A percentile compares a stretch with the other conserved stretches of the same genome.
These are phyloP conservation scores for Xanthorhoe spadicearia DNA, from an alignment of 2,888 invertebrate genomes.

Conservation along the genomic window DNA sequence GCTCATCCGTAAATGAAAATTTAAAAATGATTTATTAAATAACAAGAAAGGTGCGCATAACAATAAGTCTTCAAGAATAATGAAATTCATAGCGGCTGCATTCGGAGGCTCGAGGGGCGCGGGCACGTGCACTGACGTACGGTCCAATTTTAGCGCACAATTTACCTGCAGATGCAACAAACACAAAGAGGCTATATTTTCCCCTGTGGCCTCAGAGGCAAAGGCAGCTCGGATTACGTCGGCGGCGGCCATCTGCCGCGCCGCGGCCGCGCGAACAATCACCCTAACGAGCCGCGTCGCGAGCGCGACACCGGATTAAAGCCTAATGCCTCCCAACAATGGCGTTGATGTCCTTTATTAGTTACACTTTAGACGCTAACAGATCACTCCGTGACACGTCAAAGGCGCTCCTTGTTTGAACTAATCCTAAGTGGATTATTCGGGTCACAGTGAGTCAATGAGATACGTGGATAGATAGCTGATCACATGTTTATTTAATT, in stretches of 20 bases:
- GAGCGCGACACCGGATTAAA: conserved; percentile 80
- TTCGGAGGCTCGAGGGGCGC: conserved; percentile 69
- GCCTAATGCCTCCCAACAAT: conserved; percentile 81
- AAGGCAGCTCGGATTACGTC: conserved; percentile 76
- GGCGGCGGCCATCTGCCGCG: conserved; percentile 78
- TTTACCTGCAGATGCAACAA: conserved; percentile 84
- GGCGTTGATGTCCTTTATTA: conserved; percentile 73
- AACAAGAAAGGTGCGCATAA: conserved; percentile 67
- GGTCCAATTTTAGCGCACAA: conserved; percentile 78
- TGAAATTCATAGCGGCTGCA: conserved; percentile 73
- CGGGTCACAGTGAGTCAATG: conserved; percentile 56
- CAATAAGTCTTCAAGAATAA: conserved; percentile 80
- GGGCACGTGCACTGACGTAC: conserved; percentile 65
- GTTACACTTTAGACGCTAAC: conserved; percentile 78
- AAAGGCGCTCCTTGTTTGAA: conserved; percentile 78
- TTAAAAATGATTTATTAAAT: conserved; percentile 27
- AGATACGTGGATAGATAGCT: conserved; percentile 49
- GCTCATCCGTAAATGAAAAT: not conserved
- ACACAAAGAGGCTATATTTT: conserved; percentile 81
- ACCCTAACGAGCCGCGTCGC: conserved; percentile 75
- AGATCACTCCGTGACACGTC: conserved; percentile 76
- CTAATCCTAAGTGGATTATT: conserved; percentile 82
- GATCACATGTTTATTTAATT: conserved; percentile 59
- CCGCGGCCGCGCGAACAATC: conserved; percentile 75
- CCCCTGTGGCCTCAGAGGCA: conserved; percentile 51